phyloP scores from a whole-genome alignment of 2,797 vertebrate genomes.

The Halcyon chelicuti region DNA sequence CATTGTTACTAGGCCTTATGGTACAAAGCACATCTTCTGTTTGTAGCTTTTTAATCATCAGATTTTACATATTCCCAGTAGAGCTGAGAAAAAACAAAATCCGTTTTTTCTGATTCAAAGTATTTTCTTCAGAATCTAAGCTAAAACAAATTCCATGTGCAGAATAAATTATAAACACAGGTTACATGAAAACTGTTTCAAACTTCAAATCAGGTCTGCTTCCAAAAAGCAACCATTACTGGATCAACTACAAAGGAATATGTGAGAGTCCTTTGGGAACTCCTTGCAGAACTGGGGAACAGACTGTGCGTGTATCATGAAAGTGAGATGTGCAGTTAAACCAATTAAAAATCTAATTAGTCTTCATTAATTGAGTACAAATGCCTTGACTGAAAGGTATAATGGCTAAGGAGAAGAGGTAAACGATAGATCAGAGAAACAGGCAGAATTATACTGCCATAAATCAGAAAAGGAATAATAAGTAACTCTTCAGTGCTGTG shows the following conservation, averaged over 20 bases:
- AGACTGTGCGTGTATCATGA: not conserved
- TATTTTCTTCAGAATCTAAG: not conserved
- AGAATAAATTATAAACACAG: not conserved
- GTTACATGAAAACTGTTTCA: not conserved
- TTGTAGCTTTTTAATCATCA: not conserved
- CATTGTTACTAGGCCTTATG: not conserved
- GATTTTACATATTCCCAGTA: not conserved
- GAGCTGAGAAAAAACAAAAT: not conserved
- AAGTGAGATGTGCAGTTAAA: conserved; percentile 15
- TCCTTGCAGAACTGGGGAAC: not conserved
- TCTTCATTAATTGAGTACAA: conserved; percentile 13
- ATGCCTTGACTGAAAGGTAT: not conserved
- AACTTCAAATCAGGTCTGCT: not conserved
- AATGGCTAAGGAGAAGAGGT: not conserved
- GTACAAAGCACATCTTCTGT: not conserved
- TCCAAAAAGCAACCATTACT: not conserved
- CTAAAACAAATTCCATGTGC: not conserved
- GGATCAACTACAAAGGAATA: not conserved
- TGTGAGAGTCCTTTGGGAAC: not conserved
- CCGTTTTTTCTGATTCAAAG: not conserved
- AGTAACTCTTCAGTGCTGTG: not conserved
- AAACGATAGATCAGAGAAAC: not conserved
- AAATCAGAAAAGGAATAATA: not conserved
- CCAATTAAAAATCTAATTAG: conserved; percentile 12
- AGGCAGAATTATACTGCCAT: not conserved